Evolutionary conservation across 2,888 invertebrate species (phyloP).

Genomic region (Eupelmus urozonus): DNA sequence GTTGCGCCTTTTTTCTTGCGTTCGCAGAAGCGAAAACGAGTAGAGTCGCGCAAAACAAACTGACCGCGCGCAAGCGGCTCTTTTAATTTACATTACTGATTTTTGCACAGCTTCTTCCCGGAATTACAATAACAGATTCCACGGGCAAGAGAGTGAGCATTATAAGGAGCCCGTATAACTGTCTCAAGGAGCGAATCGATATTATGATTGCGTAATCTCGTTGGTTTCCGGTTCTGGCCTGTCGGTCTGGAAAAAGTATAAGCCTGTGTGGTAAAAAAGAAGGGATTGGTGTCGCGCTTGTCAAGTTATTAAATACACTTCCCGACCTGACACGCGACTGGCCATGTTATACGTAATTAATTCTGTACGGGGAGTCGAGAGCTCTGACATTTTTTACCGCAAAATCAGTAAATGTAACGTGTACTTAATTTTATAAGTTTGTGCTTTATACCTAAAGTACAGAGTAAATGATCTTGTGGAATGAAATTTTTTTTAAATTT

Average conservation of each 20-base stretch:
- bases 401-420: no score
- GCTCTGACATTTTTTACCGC: neutral
- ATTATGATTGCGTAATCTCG: conserved; percentile 22
- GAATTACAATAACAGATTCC: neutral
- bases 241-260: neutral
- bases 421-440: no score
- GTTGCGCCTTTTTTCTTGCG: neutral
- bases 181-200: neutral
- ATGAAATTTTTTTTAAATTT: no score
- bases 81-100: conserved; percentile 24
- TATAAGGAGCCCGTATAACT: no score
- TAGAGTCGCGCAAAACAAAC: no score
- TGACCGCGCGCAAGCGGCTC: neutral
- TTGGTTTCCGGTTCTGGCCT: neutral
- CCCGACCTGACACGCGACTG: conserved; percentile 6
- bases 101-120: neutral
- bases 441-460: no score
- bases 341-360: conserved; percentile 8
- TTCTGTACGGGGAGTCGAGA: neutral
- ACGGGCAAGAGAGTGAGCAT: no score
- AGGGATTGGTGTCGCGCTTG: conserved; percentile 23
- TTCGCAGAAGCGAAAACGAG: neutral
- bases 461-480: no score
- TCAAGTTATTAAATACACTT: conserved; percentile 17
- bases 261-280: neutral